Conservation (phyloP, 2,113 vertebrate species). For the Gobiocypris rarus region DNA sequence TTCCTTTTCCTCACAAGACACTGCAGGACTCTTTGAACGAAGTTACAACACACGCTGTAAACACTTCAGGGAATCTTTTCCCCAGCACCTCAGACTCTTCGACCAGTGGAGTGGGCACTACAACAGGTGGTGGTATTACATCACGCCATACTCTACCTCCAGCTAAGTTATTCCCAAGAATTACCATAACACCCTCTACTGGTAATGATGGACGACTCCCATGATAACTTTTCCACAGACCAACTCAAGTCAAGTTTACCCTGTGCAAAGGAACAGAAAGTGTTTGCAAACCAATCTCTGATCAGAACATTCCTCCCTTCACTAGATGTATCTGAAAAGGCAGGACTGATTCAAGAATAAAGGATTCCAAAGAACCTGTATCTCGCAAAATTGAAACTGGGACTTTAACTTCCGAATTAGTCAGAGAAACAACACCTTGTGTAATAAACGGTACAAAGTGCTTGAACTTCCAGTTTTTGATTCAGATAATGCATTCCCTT, state of each 20-base stretch:
- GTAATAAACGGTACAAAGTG: background rate
- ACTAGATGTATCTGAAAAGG: background rate
- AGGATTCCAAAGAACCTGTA: background rate
- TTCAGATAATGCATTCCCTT: too few species aligned
- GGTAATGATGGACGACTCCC: background rate
- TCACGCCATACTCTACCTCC: background rate
- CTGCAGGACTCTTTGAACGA: background rate
- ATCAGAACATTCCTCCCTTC: too few species aligned
- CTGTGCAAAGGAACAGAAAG: too few species aligned
- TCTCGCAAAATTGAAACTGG: background rate
- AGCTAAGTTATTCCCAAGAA: background rate
- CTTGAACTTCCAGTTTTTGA: too few species aligned
- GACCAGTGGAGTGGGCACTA: background rate
- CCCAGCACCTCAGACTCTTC: background rate
- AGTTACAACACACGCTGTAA: background rate
- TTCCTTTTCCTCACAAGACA: background rate
- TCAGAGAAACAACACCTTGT: background rate
- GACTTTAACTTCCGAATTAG: background rate
- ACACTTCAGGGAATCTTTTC: background rate
- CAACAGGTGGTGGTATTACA: background rate
- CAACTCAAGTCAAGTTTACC: too few species aligned
- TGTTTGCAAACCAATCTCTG: too few species aligned
- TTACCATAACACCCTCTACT: background rate
- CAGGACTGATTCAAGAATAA: background rate
- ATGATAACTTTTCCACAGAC: background rate